These are phyloP conservation scores for Crepidodera aurea DNA, from an alignment of 2,888 invertebrate species.

Conservation along the genomic window DNA sequence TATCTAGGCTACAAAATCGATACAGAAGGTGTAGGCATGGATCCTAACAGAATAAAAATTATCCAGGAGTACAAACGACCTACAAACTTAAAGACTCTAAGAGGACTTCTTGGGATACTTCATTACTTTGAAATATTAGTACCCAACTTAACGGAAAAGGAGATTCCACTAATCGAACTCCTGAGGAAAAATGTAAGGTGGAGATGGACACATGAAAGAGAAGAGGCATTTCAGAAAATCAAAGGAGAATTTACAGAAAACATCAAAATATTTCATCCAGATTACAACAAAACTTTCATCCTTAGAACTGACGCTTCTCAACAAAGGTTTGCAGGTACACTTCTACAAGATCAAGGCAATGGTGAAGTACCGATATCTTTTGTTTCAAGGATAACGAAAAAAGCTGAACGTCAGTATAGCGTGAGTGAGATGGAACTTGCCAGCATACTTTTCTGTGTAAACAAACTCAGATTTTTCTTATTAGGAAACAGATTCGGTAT, in stretches of 20 bases:
- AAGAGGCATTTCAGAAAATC: conserved; percentile 14
- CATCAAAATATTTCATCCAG: conserved; percentile 14
- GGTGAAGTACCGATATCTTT: conserved; percentile 17
- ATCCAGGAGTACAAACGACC: conserved; percentile 46
- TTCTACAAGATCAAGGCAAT: conserved; percentile 14
- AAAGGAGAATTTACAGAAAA: conserved; percentile 15
- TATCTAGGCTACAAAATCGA: conserved; percentile 47
- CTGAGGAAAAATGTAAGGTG: no score
- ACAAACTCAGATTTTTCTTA: conserved; percentile 25
- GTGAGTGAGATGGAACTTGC: conserved; percentile 9
- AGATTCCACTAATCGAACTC: conserved; percentile 18
- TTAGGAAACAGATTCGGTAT: neutral
- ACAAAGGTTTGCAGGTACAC: conserved; percentile 14
- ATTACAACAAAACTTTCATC: conserved; percentile 14
- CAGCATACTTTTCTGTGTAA: conserved; percentile 15
- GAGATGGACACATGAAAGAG: conserved; percentile 17
- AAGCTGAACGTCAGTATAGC: conserved; percentile 5
- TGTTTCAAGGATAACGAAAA: conserved; percentile 13
- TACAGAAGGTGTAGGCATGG: conserved; percentile 43
- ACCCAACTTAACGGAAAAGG: conserved; percentile 13
- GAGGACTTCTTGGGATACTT: no score
- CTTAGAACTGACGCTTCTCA: conserved; percentile 18
- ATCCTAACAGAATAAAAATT: conserved; percentile 41
- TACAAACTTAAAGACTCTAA: conserved; percentile 42
- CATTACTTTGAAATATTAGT: conserved; percentile 19